Base-by-base conservation (phyloP, 2,113 vertebrate genomes). In the Melozone crissalis region DNA sequence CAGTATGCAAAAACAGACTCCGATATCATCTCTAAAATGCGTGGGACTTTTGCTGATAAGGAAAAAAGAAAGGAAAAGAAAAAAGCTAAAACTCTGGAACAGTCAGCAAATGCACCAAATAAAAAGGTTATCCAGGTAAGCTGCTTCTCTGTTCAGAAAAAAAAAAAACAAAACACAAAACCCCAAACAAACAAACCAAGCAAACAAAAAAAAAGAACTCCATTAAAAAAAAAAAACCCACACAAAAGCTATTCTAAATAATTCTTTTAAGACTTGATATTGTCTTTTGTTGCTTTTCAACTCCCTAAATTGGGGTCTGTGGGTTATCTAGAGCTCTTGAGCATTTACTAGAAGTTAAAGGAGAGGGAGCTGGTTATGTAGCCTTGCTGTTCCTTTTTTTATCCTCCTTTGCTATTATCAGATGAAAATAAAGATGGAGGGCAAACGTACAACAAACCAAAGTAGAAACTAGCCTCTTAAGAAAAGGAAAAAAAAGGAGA, bases 1-100 rank as follows among this genome's bases (percentile, higher is more conserved):
- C 99, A 99, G 92, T 99, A 99, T 95, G 99, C 99, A 15, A 99
- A 99, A 98, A 99, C 99, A 5, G 99, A 99, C 96, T 99, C 99
- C 0, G 99, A 99, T 93, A 97, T 99, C 57, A 98, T 99, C 89
- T 95, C 98, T 44, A 99, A 99, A 98, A 98, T 99, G 97, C 98
- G 98, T 49, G 99, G 99, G 13, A 99, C 99, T 9, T 99, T 99
- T 92, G 98, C 99, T 17, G 99, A 99, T 97, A 99, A 99, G 89
- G 99, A 99, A 69, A 99, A 99, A 97, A 99, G 99, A 93, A 99
- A 99, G 93, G 99, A 99, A 44, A 99, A 99, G 97, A 99, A 99
- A 97, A 99, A 99, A 97, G 99, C 99, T 30, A 98, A 98, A 89
- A 97, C 96, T 66, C 98, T 99, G 94, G 98, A 98, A 61, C 98